A percentile compares a stretch with the other conserved stretches of the same genome.
These are phyloP conservation scores for Pelobates fuscus DNA, from an alignment of 2,113 vertebrate genomes.

Conservation along the genomic window DNA sequence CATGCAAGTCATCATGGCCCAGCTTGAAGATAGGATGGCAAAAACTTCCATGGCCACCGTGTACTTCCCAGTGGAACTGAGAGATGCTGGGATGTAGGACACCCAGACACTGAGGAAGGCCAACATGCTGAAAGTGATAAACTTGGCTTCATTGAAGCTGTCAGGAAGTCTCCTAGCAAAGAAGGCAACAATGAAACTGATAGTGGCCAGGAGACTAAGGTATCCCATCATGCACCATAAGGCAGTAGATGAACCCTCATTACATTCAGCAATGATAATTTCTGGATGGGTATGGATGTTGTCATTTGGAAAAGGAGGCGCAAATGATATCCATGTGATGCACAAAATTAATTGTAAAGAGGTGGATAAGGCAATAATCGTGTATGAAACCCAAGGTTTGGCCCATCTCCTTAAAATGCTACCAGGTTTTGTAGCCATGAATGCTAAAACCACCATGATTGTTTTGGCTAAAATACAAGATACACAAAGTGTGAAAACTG, in stretches of 20 bases:
- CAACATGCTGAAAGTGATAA: constrained; percentile 49
- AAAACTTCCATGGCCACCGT: constrained; percentile 46
- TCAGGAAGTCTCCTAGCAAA: constrained; percentile 41
- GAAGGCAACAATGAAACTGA: constrained; percentile 43
- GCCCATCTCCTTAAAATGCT: constrained; percentile 67
- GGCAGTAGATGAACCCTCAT: constrained; percentile 25
- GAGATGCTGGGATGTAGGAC: constrained; percentile 42
- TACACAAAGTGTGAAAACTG: constrained; percentile 66
- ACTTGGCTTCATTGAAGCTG: constrained; percentile 48
- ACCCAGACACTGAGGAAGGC: constrained; percentile 43
- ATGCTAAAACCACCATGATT: constrained; percentile 65
- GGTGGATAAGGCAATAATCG: constrained; percentile 58
- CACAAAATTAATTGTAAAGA: constrained; percentile 44
- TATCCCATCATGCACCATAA: constrained; percentile 45
- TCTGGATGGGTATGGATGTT: background rate
- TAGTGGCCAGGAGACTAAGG: constrained; percentile 30
- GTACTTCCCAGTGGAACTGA: constrained; percentile 43
- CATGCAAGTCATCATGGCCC: constrained; percentile 12
- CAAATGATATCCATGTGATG: constrained; percentile 4
- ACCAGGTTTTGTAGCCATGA: constrained; percentile 63
- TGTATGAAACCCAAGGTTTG: constrained; percentile 61
- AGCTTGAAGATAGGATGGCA: constrained; percentile 41
- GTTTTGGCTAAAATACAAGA: constrained; percentile 69
- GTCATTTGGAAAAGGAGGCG: constrained; percentile 34
- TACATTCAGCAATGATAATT: constrained; percentile 31